Conservation (phyloP, 2,797 vertebrate genomes). For the Molossus alvarezi region DNA sequence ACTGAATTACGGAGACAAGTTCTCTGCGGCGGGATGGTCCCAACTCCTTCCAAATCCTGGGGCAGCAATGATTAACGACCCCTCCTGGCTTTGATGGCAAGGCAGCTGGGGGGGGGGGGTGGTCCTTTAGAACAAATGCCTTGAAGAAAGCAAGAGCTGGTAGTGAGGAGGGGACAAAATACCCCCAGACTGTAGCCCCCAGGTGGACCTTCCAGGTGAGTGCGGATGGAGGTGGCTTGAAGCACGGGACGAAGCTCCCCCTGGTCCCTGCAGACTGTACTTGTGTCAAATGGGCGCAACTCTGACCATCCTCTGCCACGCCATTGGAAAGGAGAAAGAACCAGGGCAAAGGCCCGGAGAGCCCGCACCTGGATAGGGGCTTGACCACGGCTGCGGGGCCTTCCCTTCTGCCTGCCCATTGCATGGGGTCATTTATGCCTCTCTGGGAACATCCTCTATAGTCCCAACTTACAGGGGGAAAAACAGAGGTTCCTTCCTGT, state of each 20-base stretch:
- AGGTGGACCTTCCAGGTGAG: not conserved
- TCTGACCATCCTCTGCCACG: not conserved
- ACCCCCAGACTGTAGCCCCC: not conserved
- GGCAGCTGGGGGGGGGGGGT: conserved; percentile 80
- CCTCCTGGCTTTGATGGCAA: conserved; percentile 89
- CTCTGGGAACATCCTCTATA: not conserved
- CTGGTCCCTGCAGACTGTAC: fast-evolving
- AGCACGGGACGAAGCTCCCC: not conserved
- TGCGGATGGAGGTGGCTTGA: fast-evolving
- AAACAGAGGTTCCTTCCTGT: not conserved
- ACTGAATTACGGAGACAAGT: conserved; percentile 96
- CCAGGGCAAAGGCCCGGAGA: not conserved
- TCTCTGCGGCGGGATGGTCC: conserved; percentile 89
- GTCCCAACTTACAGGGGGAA: not conserved
- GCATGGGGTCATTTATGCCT: fast-evolving
- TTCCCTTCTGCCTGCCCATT: not conserved
- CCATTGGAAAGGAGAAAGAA: not conserved
- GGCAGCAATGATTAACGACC: conserved; percentile 93
- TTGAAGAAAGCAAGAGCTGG: conserved; percentile 81
- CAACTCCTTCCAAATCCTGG: conserved; percentile 92
- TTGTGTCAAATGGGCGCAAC: not conserved
- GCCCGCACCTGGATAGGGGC: not conserved
- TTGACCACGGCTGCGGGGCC: not conserved
- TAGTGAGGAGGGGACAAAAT: conserved; percentile 90
- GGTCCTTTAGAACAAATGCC: conserved; percentile 76